Evolutionary conservation across 2,113 vertebrate species (phyloP), one percentile per base, ranked within the genome.

Genomic region (Daphoenositta chrysoptera): DNA sequence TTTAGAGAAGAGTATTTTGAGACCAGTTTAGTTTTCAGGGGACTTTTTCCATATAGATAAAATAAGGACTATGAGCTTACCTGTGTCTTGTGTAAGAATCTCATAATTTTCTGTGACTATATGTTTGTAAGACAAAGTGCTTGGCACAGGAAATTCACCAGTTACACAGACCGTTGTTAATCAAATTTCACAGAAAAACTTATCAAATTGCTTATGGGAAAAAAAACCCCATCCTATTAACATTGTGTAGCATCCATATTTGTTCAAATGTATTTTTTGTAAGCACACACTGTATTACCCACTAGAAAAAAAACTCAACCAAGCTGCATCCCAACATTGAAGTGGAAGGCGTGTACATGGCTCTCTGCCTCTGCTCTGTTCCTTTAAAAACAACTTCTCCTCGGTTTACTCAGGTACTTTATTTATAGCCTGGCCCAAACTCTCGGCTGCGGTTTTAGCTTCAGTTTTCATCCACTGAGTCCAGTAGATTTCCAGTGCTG

Each of bases 1-100:
- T 31, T 50, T 57, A 90, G 66, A 97, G 75, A 83, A 93, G 57
- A 80, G 47, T 60, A 91, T 96, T 97, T 94, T 84, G 37, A 96
- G 78, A 91, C 28, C 20, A 44, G 13, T 48, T 94, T 65, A 75
- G 51, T 85, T 96, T 96, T 77, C 54, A 73, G 60, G 56, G 71
- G 76, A 90, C 72, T 96, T 97, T 94, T 90, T 68, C 87, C 42
- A 57, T 87, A 61, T 8, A 95, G 89, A 81, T 81, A 94, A 93
- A 97, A 97, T 78, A 91, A 95, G 93, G 60, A 31, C 39, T 56
- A 8, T 17, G 48, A 79, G n/a, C 35, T 31, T 73, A 77, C 66
- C 64, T 75, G 40, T 47, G 33, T 61, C 47, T 77, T 72, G 37
- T 30, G 20, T 37, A 95, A 80, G 58, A 81, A 58, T 19, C 20